phyloP scores from a whole-genome alignment of 2,113 vertebrate genomes.

The Amphilophus citrinellus region DNA sequence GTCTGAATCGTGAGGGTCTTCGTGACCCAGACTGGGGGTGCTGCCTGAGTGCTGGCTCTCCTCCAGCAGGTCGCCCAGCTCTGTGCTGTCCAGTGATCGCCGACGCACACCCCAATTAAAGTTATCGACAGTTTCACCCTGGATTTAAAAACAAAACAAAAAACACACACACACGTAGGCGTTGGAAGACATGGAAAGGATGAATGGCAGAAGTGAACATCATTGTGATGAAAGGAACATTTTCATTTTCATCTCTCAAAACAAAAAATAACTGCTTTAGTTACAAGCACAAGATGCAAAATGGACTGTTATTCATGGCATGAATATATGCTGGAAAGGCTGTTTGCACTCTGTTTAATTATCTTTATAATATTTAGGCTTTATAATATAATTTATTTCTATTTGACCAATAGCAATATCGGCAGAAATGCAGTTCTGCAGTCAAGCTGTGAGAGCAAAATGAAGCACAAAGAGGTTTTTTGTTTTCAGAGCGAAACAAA shows the following conservation, averaged over 20 bases:
- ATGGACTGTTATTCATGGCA: conserved; percentile 57
- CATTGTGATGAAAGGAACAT: neutral
- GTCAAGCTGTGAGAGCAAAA: conserved; percentile 63
- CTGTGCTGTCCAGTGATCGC: conserved; percentile 95
- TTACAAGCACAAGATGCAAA: conserved; percentile 64
- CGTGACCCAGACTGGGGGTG: conserved; percentile 91
- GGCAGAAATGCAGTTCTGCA: conserved; percentile 51
- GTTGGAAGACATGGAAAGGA: conserved; percentile 31
- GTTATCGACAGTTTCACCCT: conserved; percentile 98
- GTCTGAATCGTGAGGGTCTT: conserved; percentile 92
- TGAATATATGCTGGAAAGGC: conserved; percentile 43
- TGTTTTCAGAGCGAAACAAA: conserved; percentile 29
- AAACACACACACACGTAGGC: conserved; percentile 43
- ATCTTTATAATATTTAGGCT: conserved; percentile 14
- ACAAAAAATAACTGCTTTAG: conserved; percentile 26
- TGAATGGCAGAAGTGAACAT: neutral
- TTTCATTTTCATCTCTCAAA: neutral
- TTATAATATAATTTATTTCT: conserved; percentile 7
- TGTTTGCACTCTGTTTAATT: conserved; percentile 1
- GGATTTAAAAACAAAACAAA: conserved; percentile 56
- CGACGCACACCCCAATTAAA: conserved; percentile 99
- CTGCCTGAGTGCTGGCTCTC: conserved; percentile 94
- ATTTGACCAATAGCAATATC: conserved; percentile 25
- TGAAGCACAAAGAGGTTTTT: conserved; percentile 41
- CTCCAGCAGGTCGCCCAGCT: conserved; percentile 94